These are phyloP conservation scores for Burhinus oedicnemus DNA, from an alignment of 2,113 vertebrate species.

Conservation along the genomic window DNA sequence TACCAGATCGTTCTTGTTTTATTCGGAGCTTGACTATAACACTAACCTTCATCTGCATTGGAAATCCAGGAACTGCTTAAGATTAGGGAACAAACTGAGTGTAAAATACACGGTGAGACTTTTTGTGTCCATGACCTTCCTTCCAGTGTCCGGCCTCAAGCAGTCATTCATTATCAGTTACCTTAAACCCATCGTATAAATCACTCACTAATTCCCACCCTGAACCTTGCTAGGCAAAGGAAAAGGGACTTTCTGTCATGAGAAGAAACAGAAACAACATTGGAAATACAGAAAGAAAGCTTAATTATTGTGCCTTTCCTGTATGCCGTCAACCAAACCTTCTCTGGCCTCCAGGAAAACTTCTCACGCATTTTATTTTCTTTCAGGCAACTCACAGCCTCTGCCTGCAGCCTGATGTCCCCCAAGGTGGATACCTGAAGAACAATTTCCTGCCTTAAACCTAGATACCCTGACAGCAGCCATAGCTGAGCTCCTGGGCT, in stretches of 20 bases:
- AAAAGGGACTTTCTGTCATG: neutral
- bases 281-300: neutral
- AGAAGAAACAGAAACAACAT: neutral
- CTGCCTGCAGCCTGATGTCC: neutral
- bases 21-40: neutral
- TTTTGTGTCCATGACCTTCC: neutral
- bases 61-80: neutral
- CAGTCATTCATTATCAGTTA: neutral
- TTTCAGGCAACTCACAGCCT: neutral
- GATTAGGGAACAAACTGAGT: neutral
- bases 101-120: neutral
- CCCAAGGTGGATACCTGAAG: neutral
- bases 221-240: neutral
- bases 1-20: neutral
- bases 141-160: neutral
- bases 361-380: neutral
- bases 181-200: neutral
- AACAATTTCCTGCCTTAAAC: neutral
- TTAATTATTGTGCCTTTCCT: neutral
- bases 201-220: neutral
- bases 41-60: neutral
- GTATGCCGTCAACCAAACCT: neutral
- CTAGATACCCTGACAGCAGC: neutral
- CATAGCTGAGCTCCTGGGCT: neutral
- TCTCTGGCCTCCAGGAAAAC: neutral